phyloP scores from a whole-genome alignment of 1,140 invertebrate genomes.

The Drosophila bocqueti region DNA sequence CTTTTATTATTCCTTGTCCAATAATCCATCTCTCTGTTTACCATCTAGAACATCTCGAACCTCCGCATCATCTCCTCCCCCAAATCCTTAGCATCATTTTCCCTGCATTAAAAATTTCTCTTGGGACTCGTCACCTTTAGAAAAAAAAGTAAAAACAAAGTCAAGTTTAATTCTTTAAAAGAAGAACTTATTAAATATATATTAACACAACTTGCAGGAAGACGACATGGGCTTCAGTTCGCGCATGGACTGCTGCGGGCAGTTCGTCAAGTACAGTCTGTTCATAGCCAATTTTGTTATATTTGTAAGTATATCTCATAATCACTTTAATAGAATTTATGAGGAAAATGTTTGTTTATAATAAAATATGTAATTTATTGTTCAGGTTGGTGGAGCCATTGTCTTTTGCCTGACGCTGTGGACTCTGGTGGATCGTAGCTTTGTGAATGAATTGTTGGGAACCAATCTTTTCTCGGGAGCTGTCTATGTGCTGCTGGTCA shows the following conservation, averaged over 20 bases:
- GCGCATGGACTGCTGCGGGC: conserved; percentile 92
- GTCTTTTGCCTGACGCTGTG: conserved; percentile 92
- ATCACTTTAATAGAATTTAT: not conserved
- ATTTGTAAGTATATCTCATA: conserved; percentile 90
- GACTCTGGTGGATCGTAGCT: conserved; percentile 93
- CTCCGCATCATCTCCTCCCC: conserved; percentile 14
- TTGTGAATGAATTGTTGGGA: conserved; percentile 92
- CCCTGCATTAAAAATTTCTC: conserved; percentile 7
- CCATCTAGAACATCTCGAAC: conserved; percentile 30
- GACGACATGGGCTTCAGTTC: conserved; percentile 89
- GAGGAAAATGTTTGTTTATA: not conserved
- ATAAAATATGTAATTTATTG: not conserved
- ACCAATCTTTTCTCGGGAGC: conserved; percentile 93
- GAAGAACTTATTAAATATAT: not conserved
- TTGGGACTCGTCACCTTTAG: conserved; percentile 6
- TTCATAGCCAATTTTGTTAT: conserved; percentile 94
- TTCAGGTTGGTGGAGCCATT: conserved; percentile 91
- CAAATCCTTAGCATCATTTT: conserved; percentile 20
- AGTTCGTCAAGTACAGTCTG: conserved; percentile 93
- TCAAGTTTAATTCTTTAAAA: rapidly evolving
- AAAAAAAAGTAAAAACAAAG: conserved; percentile 24
- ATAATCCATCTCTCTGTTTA: conserved; percentile 15
- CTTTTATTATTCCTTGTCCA: not conserved
- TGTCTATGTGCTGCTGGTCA: conserved; percentile 92
- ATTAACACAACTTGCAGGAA: conserved; percentile 72